Evolutionary conservation across 2,113 vertebrate species (phyloP), one percentile per base, ranked within the genome.

Genomic region (Phasianus colchicus): DNA sequence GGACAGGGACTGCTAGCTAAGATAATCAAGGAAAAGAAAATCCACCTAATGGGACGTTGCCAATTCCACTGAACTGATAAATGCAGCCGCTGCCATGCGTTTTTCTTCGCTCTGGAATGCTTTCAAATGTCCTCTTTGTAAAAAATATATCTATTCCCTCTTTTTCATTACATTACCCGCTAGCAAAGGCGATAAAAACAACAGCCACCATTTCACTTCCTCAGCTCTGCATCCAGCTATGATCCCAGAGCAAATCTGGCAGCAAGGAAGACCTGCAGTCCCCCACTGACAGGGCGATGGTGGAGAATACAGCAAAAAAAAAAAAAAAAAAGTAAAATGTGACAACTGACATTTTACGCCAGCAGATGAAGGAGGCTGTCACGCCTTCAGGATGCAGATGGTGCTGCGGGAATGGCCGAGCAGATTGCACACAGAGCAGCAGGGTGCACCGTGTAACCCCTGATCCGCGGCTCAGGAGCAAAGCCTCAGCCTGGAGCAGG

Each of bases 1-100:
- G 92, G 96, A 93, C 84, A 96, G 63, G 20, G 93, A 91, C 80
- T 50, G 71, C 83, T 48, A 83, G 84, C 81, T 69, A 82, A 86
- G 48, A 94, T 92, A 86, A 97, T 93, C 54, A 77, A 74, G 79
- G 2, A 9, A 93, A 82, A 84, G 88, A 88, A 96, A 96, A 96
- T 92, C 93, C 70, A 88, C 76, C 90, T 74, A 94, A 86, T 52
- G 66, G 70, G 78, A 69, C 80, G 1, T 1, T 21, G 83, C 69
- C 85, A 96, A 78, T 63, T 43, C 85, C 65, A 54, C 73, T 69
- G 8, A 83, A 83, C 57, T 43, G 67, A 58, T 42, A 55, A 77
- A 1, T 43, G 61, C 67, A 79, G 82, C 11, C 58, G 45, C 4
- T 6, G 16, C 30, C 32, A 42, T 0, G 8, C 0, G 0, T 55